These are phyloP conservation scores for Cephalopterus ornatus DNA, from an alignment of 2,113 vertebrate species.

Conservation along the genomic window DNA sequence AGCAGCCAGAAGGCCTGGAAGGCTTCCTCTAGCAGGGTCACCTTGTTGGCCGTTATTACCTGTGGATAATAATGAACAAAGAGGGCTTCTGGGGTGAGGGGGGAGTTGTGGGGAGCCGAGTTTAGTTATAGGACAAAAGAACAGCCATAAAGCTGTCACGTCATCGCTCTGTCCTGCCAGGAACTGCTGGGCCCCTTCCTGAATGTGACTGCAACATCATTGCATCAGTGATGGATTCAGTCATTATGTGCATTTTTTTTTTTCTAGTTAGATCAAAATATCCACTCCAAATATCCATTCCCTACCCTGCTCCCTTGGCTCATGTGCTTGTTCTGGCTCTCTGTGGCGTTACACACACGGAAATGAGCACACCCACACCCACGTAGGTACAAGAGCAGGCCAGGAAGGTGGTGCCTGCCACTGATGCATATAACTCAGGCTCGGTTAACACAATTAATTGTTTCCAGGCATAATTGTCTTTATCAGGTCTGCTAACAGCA, in stretches of 20 bases:
- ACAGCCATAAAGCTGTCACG: not conserved
- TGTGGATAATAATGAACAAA: not conserved
- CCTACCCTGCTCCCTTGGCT: not conserved
- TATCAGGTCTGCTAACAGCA: constrained; percentile 1
- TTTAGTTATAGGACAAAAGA: not conserved
- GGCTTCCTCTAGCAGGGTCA: not conserved
- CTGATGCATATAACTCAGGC: not conserved
- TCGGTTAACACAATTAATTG: not conserved
- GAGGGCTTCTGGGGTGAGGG: not conserved
- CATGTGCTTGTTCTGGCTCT: not conserved
- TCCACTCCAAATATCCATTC: not conserved
- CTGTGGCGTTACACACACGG: not conserved
- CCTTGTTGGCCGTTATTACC: not conserved
- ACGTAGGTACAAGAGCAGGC: not conserved
- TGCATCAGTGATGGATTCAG: not conserved
- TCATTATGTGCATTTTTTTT: not conserved
- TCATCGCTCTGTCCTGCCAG: not conserved
- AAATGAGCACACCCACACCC: not conserved
- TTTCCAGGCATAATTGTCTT: constrained; percentile 20
- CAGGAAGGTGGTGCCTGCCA: not conserved
- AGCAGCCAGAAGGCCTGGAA: not conserved
- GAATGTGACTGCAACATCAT: not conserved
- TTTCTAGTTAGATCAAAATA: not conserved
- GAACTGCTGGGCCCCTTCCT: not conserved
- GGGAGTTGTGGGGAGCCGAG: not conserved